phyloP scores from a whole-genome alignment of 2,797 vertebrate species.

The Trematomus bernacchii region DNA sequence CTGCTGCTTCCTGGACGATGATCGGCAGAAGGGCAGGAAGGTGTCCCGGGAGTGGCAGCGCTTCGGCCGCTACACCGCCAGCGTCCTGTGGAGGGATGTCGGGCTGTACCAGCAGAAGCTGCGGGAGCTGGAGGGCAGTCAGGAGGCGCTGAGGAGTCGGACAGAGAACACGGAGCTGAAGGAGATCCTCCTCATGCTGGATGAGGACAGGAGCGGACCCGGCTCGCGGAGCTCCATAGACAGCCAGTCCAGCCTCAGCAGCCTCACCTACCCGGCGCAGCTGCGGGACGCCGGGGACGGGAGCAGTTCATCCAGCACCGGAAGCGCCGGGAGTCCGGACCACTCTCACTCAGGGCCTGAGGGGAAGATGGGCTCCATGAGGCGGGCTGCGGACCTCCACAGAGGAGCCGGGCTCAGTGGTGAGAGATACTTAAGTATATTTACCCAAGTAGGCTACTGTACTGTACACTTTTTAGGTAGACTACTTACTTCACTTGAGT shows the following conservation, averaged over 20 bases:
- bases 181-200: constrained; percentile 95
- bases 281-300: constrained; percentile 93
- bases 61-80: constrained; percentile 93
- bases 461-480: too few relatives aligned
- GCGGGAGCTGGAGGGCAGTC: constrained; percentile 93
- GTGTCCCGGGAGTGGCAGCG: constrained; percentile 97
- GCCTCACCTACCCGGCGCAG: constrained; percentile 88
- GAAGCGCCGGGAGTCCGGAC: constrained; percentile 93
- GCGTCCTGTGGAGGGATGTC: constrained; percentile 95
- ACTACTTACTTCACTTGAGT: too few relatives aligned
- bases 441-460: too few relatives aligned
- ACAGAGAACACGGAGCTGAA: constrained; percentile 94
- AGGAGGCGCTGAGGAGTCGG: constrained; percentile 88
- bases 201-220: constrained; percentile 93
- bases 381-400: too few relatives aligned
- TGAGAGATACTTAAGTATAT: too few relatives aligned
- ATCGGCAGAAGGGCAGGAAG: constrained; percentile 95
- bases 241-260: constrained; percentile 94
- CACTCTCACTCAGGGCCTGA: constrained; percentile 39
- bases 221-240: constrained; percentile 97
- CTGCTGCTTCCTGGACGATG: constrained; percentile 96
- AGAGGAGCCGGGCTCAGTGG: too few relatives aligned
- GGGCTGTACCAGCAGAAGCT: constrained; percentile 94
- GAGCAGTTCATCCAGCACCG: constrained; percentile 94
- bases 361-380: too few relatives aligned